Percentiles rank a stretch among this genome's conserved stretches.
Conservation (phyloP, 1,140 invertebrate species). For the Pseudomyrmex dendroicus region DNA sequence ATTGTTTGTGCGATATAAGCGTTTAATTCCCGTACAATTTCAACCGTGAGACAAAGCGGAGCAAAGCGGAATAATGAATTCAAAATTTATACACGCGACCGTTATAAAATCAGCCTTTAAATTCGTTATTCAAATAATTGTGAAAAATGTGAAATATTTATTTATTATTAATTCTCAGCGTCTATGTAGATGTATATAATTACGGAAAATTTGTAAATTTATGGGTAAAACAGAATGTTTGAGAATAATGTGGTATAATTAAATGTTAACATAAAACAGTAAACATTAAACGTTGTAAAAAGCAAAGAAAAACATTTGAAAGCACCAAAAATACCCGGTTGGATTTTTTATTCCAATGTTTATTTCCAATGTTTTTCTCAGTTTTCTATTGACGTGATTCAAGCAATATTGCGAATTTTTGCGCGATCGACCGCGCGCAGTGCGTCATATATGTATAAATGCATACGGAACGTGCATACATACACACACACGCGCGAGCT, state of each 20-base stretch:
- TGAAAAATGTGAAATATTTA: constrained; percentile 6
- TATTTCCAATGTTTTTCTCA: not conserved
- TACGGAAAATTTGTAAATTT: no score
- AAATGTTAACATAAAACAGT: no score
- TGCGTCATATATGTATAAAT: constrained; percentile 19
- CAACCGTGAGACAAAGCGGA: constrained; percentile 39
- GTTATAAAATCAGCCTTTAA: constrained; percentile 15
- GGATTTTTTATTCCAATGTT: no score
- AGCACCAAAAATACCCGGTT: no score
- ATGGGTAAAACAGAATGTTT: no score
- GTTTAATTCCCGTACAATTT: constrained; percentile 40
- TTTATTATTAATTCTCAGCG: no score
- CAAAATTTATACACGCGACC: not conserved
- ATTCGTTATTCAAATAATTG: constrained; percentile 23
- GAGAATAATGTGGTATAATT: no score
- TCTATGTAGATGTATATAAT: no score
- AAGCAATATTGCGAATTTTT: constrained; percentile 34
- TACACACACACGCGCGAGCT: not conserved
- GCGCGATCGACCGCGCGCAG: not conserved
- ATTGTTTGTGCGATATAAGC: constrained; percentile 14
- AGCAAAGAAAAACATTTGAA: no score
- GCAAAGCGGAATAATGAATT: constrained; percentile 10
- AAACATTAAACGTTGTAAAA: no score
- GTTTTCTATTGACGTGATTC: constrained; percentile 5
- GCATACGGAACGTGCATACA: constrained; percentile 1